A percentile compares a stretch with the other conserved stretches of the same genome.
Evolutionary conservation across 2,797 vertebrate species (phyloP).

Genomic region (Smutsia gigantea): DNA sequence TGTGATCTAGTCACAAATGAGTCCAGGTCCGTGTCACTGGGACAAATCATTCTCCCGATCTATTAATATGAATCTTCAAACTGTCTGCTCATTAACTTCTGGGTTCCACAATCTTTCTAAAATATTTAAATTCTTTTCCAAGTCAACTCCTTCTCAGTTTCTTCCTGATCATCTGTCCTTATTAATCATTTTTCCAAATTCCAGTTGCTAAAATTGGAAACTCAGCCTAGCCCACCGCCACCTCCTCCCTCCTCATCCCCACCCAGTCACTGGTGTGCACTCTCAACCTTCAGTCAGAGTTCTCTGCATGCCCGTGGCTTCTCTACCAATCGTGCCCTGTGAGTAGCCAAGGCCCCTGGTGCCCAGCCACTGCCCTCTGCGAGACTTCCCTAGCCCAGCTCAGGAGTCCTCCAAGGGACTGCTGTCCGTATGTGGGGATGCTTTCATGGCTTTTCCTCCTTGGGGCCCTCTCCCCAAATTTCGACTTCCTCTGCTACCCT

Average conservation of each 20-base stretch:
- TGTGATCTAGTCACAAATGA: background rate
- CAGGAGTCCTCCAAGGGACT: background rate
- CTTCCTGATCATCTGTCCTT: background rate
- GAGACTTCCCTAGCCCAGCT: background rate
- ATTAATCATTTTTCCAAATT: background rate
- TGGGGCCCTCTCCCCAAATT: background rate
- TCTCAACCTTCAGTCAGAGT: accelerated
- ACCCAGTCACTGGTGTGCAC: accelerated
- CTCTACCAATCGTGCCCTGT: too few species aligned
- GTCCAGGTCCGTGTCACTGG: background rate
- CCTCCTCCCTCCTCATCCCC: background rate
- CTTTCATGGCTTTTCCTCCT: background rate
- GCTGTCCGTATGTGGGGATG: too few species aligned
- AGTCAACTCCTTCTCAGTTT: background rate
- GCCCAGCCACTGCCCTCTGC: background rate
- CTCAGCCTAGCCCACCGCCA: accelerated
- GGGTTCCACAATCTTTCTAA: background rate
- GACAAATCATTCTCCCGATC: background rate
- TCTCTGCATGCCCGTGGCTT: accelerated
- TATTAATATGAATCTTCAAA: background rate
- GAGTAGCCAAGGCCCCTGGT: too few species aligned
- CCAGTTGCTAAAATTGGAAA: background rate
- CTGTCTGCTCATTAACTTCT: background rate
- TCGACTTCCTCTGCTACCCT: too few species aligned
- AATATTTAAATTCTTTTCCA: background rate